Evolutionary conservation across 2,113 vertebrate species (phyloP).

Genomic region (Opisthocomus hoazin): DNA sequence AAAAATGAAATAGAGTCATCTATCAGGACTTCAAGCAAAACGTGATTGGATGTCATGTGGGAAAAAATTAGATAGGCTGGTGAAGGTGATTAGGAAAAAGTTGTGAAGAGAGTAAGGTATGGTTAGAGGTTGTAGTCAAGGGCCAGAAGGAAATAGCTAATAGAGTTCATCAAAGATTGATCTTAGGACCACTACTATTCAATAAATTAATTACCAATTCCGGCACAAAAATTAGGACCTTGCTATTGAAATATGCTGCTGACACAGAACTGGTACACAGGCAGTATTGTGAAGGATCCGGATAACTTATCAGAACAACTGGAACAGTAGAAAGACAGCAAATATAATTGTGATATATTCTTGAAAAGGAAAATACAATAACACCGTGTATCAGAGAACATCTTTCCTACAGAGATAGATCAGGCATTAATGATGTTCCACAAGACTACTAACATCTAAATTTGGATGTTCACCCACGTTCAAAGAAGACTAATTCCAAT

Average conservation of each 20-base stretch:
- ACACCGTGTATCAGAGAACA: background rate
- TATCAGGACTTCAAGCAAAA: conserved; percentile 1
- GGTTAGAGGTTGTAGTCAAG: background rate
- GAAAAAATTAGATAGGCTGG: background rate
- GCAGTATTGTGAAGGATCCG: background rate
- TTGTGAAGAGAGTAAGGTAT: background rate
- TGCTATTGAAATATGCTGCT: background rate
- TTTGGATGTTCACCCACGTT: background rate
- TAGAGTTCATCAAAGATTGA: background rate
- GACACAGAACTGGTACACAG: background rate
- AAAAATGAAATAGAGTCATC: background rate
- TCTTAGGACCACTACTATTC: background rate
- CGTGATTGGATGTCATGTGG: background rate
- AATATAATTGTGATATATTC: background rate
- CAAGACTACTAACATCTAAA: background rate
- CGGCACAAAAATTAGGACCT: background rate
- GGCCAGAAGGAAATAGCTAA: background rate
- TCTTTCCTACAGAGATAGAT: background rate
- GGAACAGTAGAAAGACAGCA: background rate
- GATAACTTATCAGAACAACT: background rate
- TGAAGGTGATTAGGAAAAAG: background rate
- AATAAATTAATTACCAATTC: background rate
- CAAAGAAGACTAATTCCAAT: background rate
- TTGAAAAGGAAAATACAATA: background rate
- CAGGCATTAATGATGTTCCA: background rate